Evolutionary conservation across 2,888 invertebrate species (phyloP).

Genomic region (Cetonia aurata): DNA sequence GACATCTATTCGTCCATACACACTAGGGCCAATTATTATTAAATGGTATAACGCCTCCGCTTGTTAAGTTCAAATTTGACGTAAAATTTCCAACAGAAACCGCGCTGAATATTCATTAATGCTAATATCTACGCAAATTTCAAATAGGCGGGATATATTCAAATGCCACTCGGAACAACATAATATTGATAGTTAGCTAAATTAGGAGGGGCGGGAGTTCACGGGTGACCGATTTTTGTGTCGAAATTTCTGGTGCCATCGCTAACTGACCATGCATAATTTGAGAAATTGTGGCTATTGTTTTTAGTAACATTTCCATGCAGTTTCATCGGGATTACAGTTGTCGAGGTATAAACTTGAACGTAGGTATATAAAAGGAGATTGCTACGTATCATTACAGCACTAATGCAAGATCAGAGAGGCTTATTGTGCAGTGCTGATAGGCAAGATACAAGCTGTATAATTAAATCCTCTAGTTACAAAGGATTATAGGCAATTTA

Average conservation of each 20-base stretch:
- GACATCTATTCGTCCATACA: slow-evolving; percentile 30
- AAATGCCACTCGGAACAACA: slow-evolving; percentile 43
- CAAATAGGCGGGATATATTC: slow-evolving; percentile 51
- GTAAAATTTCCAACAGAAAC: slow-evolving; percentile 52
- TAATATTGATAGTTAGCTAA: slow-evolving; percentile 40
- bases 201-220: slow-evolving; percentile 37
- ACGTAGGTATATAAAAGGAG: neutral
- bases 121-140: slow-evolving; percentile 53
- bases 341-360: slow-evolving; percentile 2
- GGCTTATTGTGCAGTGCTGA: too few relatives aligned
- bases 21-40: slow-evolving; percentile 28
- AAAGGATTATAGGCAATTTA: too few relatives aligned
- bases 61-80: slow-evolving; percentile 52
- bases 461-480: too few relatives aligned
- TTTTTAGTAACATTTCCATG: slow-evolving; percentile 38
- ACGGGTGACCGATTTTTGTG: slow-evolving; percentile 40
- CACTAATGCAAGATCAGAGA: too few relatives aligned
- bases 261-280: slow-evolving; percentile 42
- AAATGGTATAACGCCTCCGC: slow-evolving; percentile 40
- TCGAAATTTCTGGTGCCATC: slow-evolving; percentile 31
- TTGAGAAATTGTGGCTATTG: slow-evolving; percentile 41
- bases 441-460: too few relatives aligned
- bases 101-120: slow-evolving; percentile 53
- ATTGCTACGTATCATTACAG: neutral
- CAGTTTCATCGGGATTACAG: slow-evolving; percentile 1